A percentile compares a stretch with the other conserved stretches of the same genome.
Conservation (phyloP, 1,140 invertebrate species). For the Leguminivora glycinivorella region DNA sequence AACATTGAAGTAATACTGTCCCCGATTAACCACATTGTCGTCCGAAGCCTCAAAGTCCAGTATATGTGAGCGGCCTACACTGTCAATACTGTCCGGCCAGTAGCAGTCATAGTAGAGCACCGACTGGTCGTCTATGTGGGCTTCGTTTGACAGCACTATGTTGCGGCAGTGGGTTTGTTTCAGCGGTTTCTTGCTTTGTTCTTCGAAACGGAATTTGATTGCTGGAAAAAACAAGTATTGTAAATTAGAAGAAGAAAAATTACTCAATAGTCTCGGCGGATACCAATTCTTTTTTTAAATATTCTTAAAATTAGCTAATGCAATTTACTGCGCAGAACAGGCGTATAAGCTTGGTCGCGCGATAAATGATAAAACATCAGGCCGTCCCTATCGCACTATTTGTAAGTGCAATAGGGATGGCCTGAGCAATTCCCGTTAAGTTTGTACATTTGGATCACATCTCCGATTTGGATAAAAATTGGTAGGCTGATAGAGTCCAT, state of each 20-base stretch:
- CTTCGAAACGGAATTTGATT: conserved; percentile 70
- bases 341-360: too few species aligned
- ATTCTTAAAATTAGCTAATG: too few species aligned
- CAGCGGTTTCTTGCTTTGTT: conserved; percentile 40
- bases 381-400: too few species aligned
- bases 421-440: too few species aligned
- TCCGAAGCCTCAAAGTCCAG: conserved; percentile 65
- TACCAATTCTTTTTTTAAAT: too few species aligned
- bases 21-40: conserved; percentile 57
- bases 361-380: too few species aligned
- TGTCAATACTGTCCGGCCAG: conserved; percentile 54
- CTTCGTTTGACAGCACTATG: conserved; percentile 64
- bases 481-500: too few species aligned
- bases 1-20: conserved; percentile 69
- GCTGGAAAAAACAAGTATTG: conserved; percentile 46
- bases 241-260: background rate
- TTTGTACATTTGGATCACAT: too few species aligned
- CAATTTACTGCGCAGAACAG: too few species aligned
- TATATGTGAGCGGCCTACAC: conserved; percentile 52
- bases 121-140: conserved; percentile 61
- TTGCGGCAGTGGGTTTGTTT: conserved; percentile 61
- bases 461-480: too few species aligned
- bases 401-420: too few species aligned
- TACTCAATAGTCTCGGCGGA: too few species aligned
- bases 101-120: conserved; percentile 72